These are phyloP conservation scores for Malacoraja senta DNA, from an alignment of 2,797 vertebrate species.

Conservation along the genomic window DNA sequence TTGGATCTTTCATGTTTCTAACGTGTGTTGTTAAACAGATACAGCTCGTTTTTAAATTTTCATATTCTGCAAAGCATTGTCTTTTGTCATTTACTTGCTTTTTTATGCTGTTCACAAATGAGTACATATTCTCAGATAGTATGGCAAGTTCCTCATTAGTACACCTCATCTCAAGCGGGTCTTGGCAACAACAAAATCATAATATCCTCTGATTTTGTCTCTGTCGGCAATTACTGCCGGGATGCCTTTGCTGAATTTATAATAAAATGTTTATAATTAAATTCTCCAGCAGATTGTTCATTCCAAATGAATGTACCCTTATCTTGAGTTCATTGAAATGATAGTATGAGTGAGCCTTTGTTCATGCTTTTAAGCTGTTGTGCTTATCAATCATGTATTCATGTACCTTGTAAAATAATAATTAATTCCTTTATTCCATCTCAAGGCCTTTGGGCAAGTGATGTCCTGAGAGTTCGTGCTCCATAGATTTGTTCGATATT, in stretches of 20 bases:
- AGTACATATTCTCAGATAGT: not conserved
- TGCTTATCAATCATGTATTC: not conserved
- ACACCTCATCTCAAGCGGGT: not conserved
- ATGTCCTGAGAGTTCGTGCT: not conserved
- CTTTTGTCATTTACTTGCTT: not conserved
- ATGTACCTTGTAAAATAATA: not conserved
- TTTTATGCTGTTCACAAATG: not conserved
- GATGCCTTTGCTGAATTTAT: not conserved
- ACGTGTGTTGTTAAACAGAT: not conserved
- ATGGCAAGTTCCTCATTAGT: not conserved
- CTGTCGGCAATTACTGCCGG: not conserved
- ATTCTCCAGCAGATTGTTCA: not conserved
- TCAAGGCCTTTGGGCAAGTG: no score
- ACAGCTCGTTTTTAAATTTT: not conserved
- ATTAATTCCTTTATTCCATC: not conserved
- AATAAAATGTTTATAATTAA: not conserved
- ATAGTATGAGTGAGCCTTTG: not conserved
- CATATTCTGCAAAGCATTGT: not conserved
- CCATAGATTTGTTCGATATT: not conserved
- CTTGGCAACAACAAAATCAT: not conserved
- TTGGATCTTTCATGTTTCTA: not conserved
- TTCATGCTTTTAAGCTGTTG: not conserved
- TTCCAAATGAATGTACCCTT: not conserved
- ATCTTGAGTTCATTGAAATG: not conserved
- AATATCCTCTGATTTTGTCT: not conserved